These are phyloP conservation scores for Folsomia candida DNA, from an alignment of 2,888 invertebrate species.

Conservation along the genomic window DNA sequence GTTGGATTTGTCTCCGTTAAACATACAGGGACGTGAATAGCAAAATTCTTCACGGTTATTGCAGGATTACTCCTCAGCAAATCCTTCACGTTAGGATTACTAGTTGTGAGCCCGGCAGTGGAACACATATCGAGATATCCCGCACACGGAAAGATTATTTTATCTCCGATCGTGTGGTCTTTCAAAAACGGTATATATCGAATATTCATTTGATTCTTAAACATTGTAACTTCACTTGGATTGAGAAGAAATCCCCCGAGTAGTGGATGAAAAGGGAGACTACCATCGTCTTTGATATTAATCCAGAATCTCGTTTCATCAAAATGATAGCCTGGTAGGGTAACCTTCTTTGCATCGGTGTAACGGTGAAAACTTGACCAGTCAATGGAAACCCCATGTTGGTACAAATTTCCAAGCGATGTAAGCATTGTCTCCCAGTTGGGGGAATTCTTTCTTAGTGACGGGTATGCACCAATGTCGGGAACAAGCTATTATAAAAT, in stretches of 20 bases:
- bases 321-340: constrained; percentile 25
- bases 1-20: constrained; percentile 3
- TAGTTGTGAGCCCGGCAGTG: constrained; percentile 14
- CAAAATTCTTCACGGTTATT: constrained; percentile 13
- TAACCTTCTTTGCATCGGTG: background rate
- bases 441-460: constrained; percentile 16
- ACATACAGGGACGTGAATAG: constrained; percentile 13
- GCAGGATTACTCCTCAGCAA: no score
- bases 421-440: constrained; percentile 25
- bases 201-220: constrained; percentile 19
- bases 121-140: constrained; percentile 28
- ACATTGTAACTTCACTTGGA: constrained; percentile 2
- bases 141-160: constrained; percentile 23
- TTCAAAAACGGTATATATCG: background rate
- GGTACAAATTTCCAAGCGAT: constrained; percentile 20
- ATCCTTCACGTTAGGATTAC: constrained; percentile 11
- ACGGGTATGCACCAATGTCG: no score
- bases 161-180: constrained; percentile 27
- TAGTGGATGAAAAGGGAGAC: constrained; percentile 20
- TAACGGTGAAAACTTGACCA: constrained; percentile 26
- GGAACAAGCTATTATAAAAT: no score
- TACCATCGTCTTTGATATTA: background rate
- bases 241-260: constrained; percentile 13
- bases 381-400: constrained; percentile 19
- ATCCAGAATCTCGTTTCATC: constrained; percentile 24